Percentiles rank a stretch among this genome's conserved stretches.
phyloP scores from a whole-genome alignment of 1,140 invertebrate genomes.

The Anastrepha ludens region DNA sequence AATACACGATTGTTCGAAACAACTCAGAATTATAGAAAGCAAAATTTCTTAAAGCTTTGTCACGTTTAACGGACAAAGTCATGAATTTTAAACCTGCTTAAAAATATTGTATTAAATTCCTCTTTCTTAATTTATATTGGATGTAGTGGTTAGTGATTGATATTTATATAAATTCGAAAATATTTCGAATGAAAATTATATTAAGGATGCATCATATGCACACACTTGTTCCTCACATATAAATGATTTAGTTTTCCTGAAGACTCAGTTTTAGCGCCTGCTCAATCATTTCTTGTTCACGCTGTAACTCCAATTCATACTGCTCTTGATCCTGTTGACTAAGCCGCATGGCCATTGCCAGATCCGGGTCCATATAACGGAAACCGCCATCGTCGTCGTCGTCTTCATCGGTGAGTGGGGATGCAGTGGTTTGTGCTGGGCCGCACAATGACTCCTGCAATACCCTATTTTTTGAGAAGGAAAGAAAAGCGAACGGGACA shows the following conservation, averaged over 20 bases:
- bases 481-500: conserved; percentile 54
- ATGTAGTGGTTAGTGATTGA: background rate
- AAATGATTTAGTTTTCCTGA: conserved; percentile 78
- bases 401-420: conserved; percentile 76
- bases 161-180: background rate
- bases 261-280: conserved; percentile 85
- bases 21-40: no score
- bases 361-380: conserved; percentile 76
- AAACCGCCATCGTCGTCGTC: conserved; percentile 70
- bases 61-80: no score
- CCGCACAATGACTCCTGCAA: conserved; percentile 72
- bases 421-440: conserved; percentile 73
- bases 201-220: background rate
- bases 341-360: conserved; percentile 82
- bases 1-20: no score
- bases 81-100: no score
- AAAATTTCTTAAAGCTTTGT: no score
- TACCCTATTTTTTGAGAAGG: conserved; percentile 61
- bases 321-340: conserved; percentile 83
- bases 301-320: conserved; percentile 79
- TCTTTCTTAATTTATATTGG: no score
- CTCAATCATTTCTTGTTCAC: conserved; percentile 87
- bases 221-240: background rate
- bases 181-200: background rate
- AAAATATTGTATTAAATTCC: no score